Evolutionary conservation across 2,113 vertebrate species (phyloP).

Genomic region (Ia io): DNA sequence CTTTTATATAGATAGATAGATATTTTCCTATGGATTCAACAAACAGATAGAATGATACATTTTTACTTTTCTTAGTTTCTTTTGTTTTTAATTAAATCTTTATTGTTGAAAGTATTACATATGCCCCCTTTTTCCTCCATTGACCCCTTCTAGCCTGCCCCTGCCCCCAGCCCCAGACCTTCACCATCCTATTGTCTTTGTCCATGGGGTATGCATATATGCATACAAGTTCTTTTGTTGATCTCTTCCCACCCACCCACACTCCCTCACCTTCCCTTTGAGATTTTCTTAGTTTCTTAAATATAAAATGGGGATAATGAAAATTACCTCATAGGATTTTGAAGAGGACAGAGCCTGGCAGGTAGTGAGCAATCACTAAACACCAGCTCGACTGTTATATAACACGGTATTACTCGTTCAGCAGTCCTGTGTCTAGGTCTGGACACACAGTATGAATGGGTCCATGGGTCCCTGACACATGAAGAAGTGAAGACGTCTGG

Average conservation of each 20-base stretch:
- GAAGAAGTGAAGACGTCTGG: neutral
- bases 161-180: too few species aligned
- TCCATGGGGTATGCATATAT: too few species aligned
- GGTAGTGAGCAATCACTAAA: fast-evolving
- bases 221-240: too few species aligned
- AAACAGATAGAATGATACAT: neutral
- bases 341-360: neutral
- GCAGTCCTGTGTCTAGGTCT: neutral
- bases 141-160: too few species aligned
- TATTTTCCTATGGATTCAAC: neutral
- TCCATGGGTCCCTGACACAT: neutral
- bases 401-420: fast-evolving
- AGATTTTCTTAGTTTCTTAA: neutral
- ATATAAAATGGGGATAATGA: neutral
- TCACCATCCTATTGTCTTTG: too few species aligned
- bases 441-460: neutral
- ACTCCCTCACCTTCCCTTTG: too few species aligned
- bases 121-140: too few species aligned
- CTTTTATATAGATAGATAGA: neutral
- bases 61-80: neutral
- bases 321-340: neutral
- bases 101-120: too few species aligned
- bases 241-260: too few species aligned
- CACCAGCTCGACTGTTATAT: fast-evolving
- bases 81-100: neutral